Evolutionary conservation across 2,113 vertebrate species (phyloP).

Genomic region (Entelurus aequoreus): DNA sequence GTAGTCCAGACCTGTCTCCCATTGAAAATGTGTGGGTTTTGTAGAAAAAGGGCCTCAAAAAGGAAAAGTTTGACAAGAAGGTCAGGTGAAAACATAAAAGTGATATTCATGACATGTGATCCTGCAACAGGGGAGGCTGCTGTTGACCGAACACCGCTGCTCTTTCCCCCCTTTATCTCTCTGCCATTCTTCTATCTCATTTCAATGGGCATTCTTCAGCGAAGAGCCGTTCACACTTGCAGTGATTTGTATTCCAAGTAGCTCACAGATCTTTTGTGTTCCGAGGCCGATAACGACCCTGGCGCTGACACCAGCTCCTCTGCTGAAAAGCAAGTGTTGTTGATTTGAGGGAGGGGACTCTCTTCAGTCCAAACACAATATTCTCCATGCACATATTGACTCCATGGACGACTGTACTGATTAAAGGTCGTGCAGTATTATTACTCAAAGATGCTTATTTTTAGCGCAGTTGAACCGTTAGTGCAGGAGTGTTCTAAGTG

Average conservation of each 20-base stretch:
- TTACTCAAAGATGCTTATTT: neutral
- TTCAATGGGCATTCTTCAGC: conserved; percentile 67
- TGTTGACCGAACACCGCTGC: conserved; percentile 40
- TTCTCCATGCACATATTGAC: conserved; percentile 13
- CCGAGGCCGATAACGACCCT: conserved; percentile 39
- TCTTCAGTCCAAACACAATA: conserved; percentile 22
- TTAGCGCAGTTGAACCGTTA: neutral
- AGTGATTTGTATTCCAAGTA: conserved; percentile 68
- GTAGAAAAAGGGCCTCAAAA: too few species aligned
- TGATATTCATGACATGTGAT: conserved; percentile 49
- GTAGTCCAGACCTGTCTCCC: too few species aligned
- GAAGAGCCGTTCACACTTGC: conserved; percentile 60
- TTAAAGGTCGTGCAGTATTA: neutral
- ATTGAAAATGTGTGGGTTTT: too few species aligned
- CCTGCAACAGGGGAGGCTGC: conserved; percentile 35
- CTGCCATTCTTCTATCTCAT: conserved; percentile 60
- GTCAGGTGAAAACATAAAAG: conserved; percentile 36
- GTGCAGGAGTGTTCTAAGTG: too few species aligned
- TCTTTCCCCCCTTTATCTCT: conserved; percentile 64
- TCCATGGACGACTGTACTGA: conserved; percentile 6
- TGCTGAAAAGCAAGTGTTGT: conserved; percentile 17
- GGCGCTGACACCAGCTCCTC: conserved; percentile 43
- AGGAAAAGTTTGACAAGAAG: neutral
- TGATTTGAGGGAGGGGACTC: conserved; percentile 28
- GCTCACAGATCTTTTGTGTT: conserved; percentile 59